Conservation (phyloP, 2,113 vertebrate species). For the Collichthys lucidus region DNA sequence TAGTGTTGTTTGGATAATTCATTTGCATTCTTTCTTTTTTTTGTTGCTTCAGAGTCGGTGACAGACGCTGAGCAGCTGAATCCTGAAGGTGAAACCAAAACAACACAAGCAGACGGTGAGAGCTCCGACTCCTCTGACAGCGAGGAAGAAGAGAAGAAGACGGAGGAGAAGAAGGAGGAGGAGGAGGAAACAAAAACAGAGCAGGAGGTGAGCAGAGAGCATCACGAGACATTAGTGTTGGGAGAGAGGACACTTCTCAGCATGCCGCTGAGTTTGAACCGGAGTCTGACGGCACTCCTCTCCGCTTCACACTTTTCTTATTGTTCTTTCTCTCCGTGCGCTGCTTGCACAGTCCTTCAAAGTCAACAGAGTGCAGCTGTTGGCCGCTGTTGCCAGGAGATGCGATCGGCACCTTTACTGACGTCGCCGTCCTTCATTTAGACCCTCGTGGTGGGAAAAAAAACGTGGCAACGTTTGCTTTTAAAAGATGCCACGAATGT, state of each 20-base stretch:
- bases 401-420: not conserved
- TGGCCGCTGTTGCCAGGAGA: not conserved
- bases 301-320: not conserved
- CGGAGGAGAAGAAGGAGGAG: slow-evolving; percentile 1
- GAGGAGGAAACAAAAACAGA: not conserved
- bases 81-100: slow-evolving; percentile 1
- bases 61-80: slow-evolving; percentile 13
- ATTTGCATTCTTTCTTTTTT: no score
- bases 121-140: not conserved
- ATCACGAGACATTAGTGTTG: not conserved
- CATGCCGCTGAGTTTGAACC: no score
- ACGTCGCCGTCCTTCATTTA: not conserved
- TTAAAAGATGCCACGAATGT: no score
- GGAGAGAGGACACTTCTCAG: no score
- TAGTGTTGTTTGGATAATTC: no score
- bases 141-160: slow-evolving; percentile 8
- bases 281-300: not conserved
- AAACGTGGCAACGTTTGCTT: no score
- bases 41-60: not conserved
- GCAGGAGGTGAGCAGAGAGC: slow-evolving; percentile 45
- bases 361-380: slow-evolving; percentile 12
- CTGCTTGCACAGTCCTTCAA: not conserved
- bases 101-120: not conserved
- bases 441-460: not conserved
- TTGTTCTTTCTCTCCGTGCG: not conserved